Percentiles rank a stretch among this genome's conserved stretches.
phyloP scores from a whole-genome alignment of 2,888 invertebrate species.

The Archips crataeganus region DNA sequence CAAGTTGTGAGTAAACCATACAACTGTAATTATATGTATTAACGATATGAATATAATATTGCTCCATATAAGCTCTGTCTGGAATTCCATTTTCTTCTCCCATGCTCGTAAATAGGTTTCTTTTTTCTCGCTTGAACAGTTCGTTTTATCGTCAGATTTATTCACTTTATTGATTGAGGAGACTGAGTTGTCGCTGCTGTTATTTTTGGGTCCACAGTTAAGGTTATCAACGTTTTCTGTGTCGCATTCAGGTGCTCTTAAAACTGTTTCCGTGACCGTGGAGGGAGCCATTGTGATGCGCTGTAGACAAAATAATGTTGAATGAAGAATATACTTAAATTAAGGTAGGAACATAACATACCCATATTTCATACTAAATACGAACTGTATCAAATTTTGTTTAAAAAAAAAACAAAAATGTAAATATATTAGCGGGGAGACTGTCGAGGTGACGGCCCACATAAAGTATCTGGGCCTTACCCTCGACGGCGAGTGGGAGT shows the following conservation, averaged over 20 bases:
- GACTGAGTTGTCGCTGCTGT: slow-evolving; percentile 39
- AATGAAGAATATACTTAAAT: neutral
- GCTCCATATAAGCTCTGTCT: slow-evolving; percentile 88
- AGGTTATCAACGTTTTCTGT: slow-evolving; percentile 47
- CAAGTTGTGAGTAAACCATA: slow-evolving; percentile 63
- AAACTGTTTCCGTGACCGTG: slow-evolving; percentile 54
- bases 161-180: slow-evolving; percentile 7
- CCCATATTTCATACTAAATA: too few relatives aligned
- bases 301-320: slow-evolving; percentile 34
- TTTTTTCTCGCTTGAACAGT: slow-evolving; percentile 58
- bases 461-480: too few relatives aligned
- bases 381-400: too few relatives aligned
- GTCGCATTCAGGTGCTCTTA: slow-evolving; percentile 43
- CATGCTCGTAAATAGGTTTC: slow-evolving; percentile 56
- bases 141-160: slow-evolving; percentile 55
- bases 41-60: slow-evolving; percentile 84
- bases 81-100: slow-evolving; percentile 78
- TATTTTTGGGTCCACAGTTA: slow-evolving; percentile 43
- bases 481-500: too few relatives aligned
- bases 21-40: slow-evolving; percentile 78
- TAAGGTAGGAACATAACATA: too few relatives aligned
- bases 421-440: too few relatives aligned
- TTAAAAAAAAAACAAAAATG: too few relatives aligned
- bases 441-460: too few relatives aligned
- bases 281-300: slow-evolving; percentile 55